Evolutionary conservation across 2,888 invertebrate species (phyloP).

Genomic region (Drosophila siamana): DNA sequence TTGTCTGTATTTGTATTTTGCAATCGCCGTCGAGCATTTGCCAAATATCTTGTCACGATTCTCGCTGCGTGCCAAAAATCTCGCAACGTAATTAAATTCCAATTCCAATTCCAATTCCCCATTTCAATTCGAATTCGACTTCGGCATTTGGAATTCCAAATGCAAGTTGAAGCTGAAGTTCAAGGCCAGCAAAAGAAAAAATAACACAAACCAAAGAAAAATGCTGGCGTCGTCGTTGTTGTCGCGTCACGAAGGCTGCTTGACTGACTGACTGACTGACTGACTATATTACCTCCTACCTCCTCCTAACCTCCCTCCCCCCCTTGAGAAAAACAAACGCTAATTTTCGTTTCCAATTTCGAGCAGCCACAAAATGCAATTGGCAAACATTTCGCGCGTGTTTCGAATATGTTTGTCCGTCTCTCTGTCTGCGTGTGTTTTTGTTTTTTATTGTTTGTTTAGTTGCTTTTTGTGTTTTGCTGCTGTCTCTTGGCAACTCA

Average conservation of each 20-base stretch:
- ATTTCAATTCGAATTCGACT: not conserved
- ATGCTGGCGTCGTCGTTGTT: not conserved
- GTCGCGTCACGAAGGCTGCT: constrained; percentile 7
- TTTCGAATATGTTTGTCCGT: no score
- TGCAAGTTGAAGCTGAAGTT: constrained; percentile 48
- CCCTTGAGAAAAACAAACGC: constrained; percentile 11
- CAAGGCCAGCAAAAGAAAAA: constrained; percentile 35
- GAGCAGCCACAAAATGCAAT: constrained; percentile 38
- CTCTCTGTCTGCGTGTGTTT: constrained; percentile 4
- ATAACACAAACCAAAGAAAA: not conserved
- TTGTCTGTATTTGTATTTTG: constrained; percentile 1
- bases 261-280: constrained; percentile 5
- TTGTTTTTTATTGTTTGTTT: not conserved
- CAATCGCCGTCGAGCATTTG: constrained; percentile 23
- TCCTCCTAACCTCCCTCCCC: not conserved
- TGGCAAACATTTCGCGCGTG: constrained; percentile 46
- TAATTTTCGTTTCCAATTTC: constrained; percentile 28
- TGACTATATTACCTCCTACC: no score
- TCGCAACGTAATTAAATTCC: constrained; percentile 44
- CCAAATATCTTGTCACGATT: constrained; percentile 74
- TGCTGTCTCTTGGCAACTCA: not conserved
- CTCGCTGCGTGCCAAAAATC: constrained; percentile 39
- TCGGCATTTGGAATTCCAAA: constrained; percentile 35
- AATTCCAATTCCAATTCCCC: constrained; percentile 14
- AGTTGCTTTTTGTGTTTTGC: not conserved